Evolutionary conservation across 2,888 invertebrate species (phyloP).

Genomic region (Rotaria socialis): DNA sequence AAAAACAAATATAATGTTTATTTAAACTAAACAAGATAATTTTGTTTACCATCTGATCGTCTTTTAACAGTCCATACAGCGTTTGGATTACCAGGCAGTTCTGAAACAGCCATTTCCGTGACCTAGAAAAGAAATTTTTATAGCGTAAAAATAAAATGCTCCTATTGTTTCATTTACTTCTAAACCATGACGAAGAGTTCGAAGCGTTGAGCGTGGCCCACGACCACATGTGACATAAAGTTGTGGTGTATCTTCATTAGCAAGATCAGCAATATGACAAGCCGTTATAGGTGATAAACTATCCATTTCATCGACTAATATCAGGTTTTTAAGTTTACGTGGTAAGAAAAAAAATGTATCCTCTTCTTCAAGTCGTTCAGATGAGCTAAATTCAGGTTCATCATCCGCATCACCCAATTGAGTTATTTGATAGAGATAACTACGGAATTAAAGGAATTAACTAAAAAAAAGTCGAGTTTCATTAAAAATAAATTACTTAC

Average conservation of each 20-base stretch:
- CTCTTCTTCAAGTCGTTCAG: conserved; percentile 94
- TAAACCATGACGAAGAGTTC: conserved; percentile 88
- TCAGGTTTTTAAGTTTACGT: conserved; percentile 82
- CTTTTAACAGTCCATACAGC: conserved; percentile 98
- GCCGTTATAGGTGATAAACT: conserved; percentile 84
- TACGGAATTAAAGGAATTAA: conserved; percentile 55
- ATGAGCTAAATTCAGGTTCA: conserved; percentile 94
- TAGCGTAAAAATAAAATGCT: background rate
- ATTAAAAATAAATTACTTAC: conserved; percentile 67
- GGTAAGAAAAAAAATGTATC: conserved; percentile 99
- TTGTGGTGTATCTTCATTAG: conserved; percentile 97
- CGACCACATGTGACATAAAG: conserved; percentile 90
- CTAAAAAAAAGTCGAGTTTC: background rate
- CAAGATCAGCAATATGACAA: conserved; percentile 67
- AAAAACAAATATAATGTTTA: conserved; percentile 47
- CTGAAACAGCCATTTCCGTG: conserved; percentile 97
- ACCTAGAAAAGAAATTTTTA: background rate
- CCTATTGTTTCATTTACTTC: conserved; percentile 63
- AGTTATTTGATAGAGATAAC: conserved; percentile 96
- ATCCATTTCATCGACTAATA: conserved; percentile 91
- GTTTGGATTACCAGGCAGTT: conserved; percentile 97
- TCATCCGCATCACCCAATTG: conserved; percentile 97
- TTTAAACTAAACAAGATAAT: conserved; percentile 61
- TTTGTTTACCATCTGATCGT: conserved; percentile 71
- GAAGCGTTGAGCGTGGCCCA: conserved; percentile 84